Evolutionary conservation across 2,888 invertebrate species (phyloP), one percentile per base, ranked within the genome.

Genomic region (Diaphora mendica): DNA sequence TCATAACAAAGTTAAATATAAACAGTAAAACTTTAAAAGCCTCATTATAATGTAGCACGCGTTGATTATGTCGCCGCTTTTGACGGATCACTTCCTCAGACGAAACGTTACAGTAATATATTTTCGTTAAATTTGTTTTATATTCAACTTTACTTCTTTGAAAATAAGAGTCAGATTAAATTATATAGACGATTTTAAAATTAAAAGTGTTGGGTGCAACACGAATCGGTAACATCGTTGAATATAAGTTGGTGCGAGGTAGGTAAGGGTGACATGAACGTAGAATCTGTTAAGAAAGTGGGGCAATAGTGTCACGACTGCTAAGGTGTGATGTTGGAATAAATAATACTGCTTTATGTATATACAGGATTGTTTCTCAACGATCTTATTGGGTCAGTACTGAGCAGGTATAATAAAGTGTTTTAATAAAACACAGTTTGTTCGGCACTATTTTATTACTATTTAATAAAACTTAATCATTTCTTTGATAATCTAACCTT

Each of bases 51-150:
- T 91, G 90, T 88, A 87, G 86, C 82, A 85, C 87, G 87, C 90
- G 90, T 91, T 89, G 87, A 90, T 89, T 88, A 83, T 85, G 90
- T 90, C 87, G 82, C 83, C 85, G 78, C 79, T 74, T 79, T 82
- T 92, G 92, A 92, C 85, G 87, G 90, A 92, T 92, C 83, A 87
- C 88, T 92, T 92, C 93, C 92, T 89, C 75, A 33, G 79, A 77
- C 77, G 71, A 85, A n/a, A 69, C 68, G 77, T 75, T 62, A 70
- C 73, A 71, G 78, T 59, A 11, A 68, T 71, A 77, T 0, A 42
- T 74, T 75, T 77, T 73, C 71, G 23, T 67, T 7, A 39, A 4
- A n/a, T 51, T 70, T 30, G 26, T 44, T n/a, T 23, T 8, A 64
- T 59, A 0, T 0, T 74, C 23, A 74, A 59, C 66, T 55, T n/a